These are phyloP conservation scores for Planococcus citri DNA, from an alignment of 1,140 invertebrate species.

Conservation along the genomic window DNA sequence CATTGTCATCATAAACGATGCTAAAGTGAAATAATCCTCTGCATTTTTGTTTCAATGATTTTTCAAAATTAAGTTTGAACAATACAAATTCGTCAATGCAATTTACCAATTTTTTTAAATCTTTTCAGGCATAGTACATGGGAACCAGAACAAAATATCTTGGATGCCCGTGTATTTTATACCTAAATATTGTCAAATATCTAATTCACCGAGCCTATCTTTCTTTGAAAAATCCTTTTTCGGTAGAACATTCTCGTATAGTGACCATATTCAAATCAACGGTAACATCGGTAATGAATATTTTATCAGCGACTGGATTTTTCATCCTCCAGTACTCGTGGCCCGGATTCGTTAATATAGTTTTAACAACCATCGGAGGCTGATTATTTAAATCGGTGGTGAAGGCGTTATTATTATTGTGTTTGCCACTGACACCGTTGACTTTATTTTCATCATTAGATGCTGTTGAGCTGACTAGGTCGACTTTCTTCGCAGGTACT, in stretches of 20 bases:
- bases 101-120: no score
- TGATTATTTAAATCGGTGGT: background rate
- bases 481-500: background rate
- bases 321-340: constrained; percentile 73
- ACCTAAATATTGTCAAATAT: no score
- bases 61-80: no score
- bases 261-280: constrained; percentile 86
- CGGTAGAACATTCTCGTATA: constrained; percentile 85
- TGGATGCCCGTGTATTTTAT: constrained; percentile 80
- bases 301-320: constrained; percentile 76
- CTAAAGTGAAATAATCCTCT: no score
- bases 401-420: background rate
- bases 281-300: constrained; percentile 91
- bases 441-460: constrained; percentile 31
- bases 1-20: no score
- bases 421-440: background rate
- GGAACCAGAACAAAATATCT: constrained; percentile 94
- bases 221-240: constrained; percentile 70
- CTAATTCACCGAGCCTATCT: background rate
- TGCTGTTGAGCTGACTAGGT: constrained; percentile 28
- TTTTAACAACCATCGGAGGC: constrained; percentile 29
- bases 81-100: no score
- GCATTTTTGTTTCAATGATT: constrained; percentile 26
- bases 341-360: constrained; percentile 38
- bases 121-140: constrained; percentile 74